These are phyloP conservation scores for Erynnis tages DNA, from an alignment of 2,888 invertebrate genomes.

Conservation along the genomic window DNA sequence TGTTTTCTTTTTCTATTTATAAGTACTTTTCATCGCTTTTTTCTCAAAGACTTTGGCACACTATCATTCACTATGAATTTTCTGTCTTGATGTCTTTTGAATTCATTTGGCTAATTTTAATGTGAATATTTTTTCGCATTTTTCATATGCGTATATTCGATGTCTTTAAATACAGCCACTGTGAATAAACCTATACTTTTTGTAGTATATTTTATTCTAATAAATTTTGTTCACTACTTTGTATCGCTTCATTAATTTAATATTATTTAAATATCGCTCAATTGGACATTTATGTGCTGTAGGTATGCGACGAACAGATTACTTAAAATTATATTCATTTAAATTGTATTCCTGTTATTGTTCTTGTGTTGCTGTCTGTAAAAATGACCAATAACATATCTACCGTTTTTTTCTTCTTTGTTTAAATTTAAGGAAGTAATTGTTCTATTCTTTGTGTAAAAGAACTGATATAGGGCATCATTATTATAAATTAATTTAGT, in stretches of 20 bases:
- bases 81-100: conserved; percentile 9
- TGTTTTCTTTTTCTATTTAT: conserved; percentile 26
- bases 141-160: conserved; percentile 1
- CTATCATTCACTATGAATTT: conserved; percentile 9
- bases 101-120: conserved; percentile 13
- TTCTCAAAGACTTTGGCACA: conserved; percentile 20
- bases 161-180: neutral
- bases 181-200: neutral
- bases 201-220: conserved; percentile 27
- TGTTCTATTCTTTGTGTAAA: conserved; percentile 39
- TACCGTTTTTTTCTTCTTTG: conserved; percentile 41
- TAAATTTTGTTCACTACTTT: conserved; percentile 17
- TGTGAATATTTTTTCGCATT: neutral
- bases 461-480: conserved; percentile 60
- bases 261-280: conserved; percentile 16
- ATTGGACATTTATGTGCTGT: conserved; percentile 15
- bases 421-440: conserved; percentile 7
- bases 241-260: conserved; percentile 7
- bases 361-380: conserved; percentile 1
- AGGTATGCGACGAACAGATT: neutral
- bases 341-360: conserved; percentile 9
- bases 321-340: conserved; percentile 9
- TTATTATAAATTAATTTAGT: conserved; percentile 58
- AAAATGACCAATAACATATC: conserved; percentile 44
- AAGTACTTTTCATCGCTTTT: conserved; percentile 24